A percentile compares a stretch with the other conserved stretches of the same genome.
Evolutionary conservation across 2,113 vertebrate species (phyloP).

Genomic region (Aplodontia rufa): DNA sequence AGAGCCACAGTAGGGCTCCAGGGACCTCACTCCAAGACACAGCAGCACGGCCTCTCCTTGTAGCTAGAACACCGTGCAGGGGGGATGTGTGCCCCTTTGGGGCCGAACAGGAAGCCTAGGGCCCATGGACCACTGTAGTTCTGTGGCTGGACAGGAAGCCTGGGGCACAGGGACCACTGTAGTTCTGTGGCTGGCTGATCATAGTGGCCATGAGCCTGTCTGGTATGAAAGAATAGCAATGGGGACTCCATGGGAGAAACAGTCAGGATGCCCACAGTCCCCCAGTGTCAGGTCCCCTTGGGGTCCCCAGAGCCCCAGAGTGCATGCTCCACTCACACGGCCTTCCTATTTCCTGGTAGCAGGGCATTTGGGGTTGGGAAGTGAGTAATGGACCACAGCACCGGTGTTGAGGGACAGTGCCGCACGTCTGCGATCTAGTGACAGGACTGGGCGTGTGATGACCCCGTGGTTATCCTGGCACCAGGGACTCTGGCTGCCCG

Average conservation of each 20-base stretch:
- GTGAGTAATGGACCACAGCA: neutral
- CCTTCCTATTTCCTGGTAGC: neutral
- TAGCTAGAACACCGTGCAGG: rapidly evolving
- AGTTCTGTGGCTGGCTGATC: too few species aligned
- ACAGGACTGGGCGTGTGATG: too few species aligned
- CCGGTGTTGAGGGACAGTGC: neutral
- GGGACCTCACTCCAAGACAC: rapidly evolving
- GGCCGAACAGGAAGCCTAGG: too few species aligned
- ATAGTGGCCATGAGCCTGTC: too few species aligned
- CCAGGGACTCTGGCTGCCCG: too few species aligned
- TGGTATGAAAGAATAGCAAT: rapidly evolving
- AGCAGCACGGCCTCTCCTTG: rapidly evolving
- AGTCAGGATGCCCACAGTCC: neutral
- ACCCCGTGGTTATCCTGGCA: too few species aligned
- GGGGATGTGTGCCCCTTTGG: rapidly evolving
- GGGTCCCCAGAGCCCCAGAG: neutral
- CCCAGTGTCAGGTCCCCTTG: neutral
- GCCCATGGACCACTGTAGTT: too few species aligned
- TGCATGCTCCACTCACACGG: neutral
- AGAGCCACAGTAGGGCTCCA: neutral
- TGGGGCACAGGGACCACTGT: too few species aligned
- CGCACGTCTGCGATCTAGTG: neutral
- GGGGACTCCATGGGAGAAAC: too few species aligned
- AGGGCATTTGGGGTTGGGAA: neutral
- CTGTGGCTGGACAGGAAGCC: too few species aligned